A percentile compares a stretch with the other conserved stretches of the same genome.
Conservation (phyloP, 2,797 vertebrate genomes). For the Rhinatrema bivittatum region DNA sequence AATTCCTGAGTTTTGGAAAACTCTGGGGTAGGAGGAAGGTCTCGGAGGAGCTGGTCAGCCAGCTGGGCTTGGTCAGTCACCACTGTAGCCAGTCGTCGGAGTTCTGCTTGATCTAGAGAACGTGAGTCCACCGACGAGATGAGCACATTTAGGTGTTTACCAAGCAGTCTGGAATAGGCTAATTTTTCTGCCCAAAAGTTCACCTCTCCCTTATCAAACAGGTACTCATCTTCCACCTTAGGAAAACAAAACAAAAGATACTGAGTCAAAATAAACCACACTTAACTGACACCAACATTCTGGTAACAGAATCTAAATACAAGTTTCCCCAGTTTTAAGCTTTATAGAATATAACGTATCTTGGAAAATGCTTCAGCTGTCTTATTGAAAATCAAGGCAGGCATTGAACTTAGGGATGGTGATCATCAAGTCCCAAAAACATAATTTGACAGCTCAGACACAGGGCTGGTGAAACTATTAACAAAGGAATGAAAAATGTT, state of each 20-base stretch:
- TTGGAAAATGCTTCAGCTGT: too few relatives aligned
- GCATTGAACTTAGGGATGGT: too few relatives aligned
- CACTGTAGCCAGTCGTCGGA: constrained; percentile 36
- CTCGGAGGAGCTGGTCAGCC: constrained; percentile 41
- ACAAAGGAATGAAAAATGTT: too few relatives aligned
- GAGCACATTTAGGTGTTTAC: constrained; percentile 56
- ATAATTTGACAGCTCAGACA: too few relatives aligned
- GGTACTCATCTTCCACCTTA: constrained; percentile 78
- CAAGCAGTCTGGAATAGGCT: constrained; percentile 65
- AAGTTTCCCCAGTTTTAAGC: too few relatives aligned
- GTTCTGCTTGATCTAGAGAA: constrained; percentile 12
- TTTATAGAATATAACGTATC: too few relatives aligned
- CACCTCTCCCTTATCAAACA: constrained; percentile 86
- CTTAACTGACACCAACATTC: too few relatives aligned
- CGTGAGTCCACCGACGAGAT: constrained; percentile 1
- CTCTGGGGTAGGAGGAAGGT: constrained; percentile 65
- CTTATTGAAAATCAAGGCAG: too few relatives aligned
- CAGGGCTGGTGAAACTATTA: too few relatives aligned
- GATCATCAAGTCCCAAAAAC: too few relatives aligned
- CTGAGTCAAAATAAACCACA: too few relatives aligned
- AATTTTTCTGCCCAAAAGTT: constrained; percentile 90
- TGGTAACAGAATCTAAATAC: too few relatives aligned
- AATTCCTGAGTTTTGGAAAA: constrained; percentile 74
- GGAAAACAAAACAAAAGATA: constrained; percentile 10
- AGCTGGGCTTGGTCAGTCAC: constrained; percentile 39